These are phyloP conservation scores for Pheosia tremula DNA, from an alignment of 2,888 invertebrate species.

Conservation along the genomic window DNA sequence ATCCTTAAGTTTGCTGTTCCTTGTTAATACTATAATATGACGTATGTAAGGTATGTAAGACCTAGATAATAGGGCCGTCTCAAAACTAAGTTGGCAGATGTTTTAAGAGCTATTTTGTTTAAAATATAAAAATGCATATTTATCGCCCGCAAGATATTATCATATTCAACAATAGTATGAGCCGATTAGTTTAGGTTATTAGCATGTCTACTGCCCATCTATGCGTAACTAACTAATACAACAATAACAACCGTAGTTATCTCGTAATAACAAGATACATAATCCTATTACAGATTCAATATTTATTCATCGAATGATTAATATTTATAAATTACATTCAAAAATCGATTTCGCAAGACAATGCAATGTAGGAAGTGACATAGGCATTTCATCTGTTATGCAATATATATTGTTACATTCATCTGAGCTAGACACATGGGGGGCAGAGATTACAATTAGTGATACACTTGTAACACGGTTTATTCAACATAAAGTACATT, in stretches of 20 bases:
- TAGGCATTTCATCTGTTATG: conserved; percentile 17
- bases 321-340: neutral
- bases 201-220: conserved; percentile 5
- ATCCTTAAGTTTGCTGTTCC: too few species aligned
- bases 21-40: too few species aligned
- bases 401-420: conserved; percentile 30
- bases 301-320: conserved; percentile 6
- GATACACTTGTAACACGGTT: conserved; percentile 34
- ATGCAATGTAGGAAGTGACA: conserved; percentile 7
- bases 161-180: neutral
- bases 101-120: too few species aligned
- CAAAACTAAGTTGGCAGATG: too few species aligned
- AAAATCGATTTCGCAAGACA: conserved; percentile 9
- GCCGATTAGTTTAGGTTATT: conserved; percentile 5
- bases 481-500: conserved; percentile 31
- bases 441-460: conserved; percentile 38
- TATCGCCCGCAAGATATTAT: neutral
- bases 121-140: too few species aligned
- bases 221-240: neutral
- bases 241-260: neutral
- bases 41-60: too few species aligned
- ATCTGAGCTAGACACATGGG: conserved; percentile 19
- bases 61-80: too few species aligned
- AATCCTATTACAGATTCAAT: neutral
- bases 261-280: conserved; percentile 4